These are phyloP conservation scores for Macropus fuliginosus DNA, from an alignment of 2,797 vertebrate species.

Conservation along the genomic window DNA sequence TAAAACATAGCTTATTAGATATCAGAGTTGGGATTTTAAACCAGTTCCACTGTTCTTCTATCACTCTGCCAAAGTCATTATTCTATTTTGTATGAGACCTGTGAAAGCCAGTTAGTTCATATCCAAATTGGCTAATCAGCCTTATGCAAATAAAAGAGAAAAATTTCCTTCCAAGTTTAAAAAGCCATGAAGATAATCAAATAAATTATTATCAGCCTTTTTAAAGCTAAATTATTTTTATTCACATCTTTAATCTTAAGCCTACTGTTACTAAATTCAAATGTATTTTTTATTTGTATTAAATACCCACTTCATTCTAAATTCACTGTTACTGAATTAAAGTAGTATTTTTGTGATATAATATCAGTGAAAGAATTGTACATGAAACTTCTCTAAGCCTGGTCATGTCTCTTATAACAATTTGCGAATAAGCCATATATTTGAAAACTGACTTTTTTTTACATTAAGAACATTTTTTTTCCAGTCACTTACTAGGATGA, in stretches of 20 bases:
- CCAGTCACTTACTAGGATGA: too few species aligned
- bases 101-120: background rate
- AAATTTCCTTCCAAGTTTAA: background rate
- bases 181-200: background rate
- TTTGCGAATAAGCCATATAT: too few species aligned
- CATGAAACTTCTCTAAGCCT: too few species aligned
- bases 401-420: too few species aligned
- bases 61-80: background rate
- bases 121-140: background rate
- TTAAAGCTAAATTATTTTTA: background rate
- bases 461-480: too few species aligned
- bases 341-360: background rate
- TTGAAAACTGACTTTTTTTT: too few species aligned
- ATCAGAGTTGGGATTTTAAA: background rate
- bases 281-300: background rate
- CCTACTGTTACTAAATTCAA: background rate
- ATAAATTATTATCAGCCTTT: background rate
- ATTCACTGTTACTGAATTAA: background rate
- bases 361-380: background rate
- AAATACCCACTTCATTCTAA: background rate
- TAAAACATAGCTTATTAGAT: background rate
- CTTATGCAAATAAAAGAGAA: background rate
- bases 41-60: background rate
- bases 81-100: background rate
- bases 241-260: background rate